Evolutionary conservation across 2,888 invertebrate genomes (phyloP).

Genomic region (Caenorhabditis zanzibari): DNA sequence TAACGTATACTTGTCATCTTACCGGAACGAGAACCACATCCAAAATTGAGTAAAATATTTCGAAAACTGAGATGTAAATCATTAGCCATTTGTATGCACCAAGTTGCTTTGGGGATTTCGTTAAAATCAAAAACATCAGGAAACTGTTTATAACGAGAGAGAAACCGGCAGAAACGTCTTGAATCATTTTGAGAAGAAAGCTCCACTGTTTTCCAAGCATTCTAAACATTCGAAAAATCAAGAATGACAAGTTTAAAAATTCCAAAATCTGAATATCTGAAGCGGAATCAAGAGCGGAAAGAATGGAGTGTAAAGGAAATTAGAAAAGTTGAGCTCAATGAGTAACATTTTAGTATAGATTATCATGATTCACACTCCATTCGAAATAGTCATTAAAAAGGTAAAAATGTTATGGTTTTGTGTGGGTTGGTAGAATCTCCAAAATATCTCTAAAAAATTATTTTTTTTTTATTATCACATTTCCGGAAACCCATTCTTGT

Average conservation of each 20-base stretch:
- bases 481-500: background rate
- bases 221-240: background rate
- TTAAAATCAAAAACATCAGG: constrained; percentile 28
- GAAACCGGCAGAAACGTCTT: constrained; percentile 28
- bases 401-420: background rate
- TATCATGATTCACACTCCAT: no score
- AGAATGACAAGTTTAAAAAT: no score
- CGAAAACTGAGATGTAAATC: constrained; percentile 38
- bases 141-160: constrained; percentile 26
- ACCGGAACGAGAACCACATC: constrained; percentile 32
- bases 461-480: background rate
- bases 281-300: no score
- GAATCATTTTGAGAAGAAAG: constrained; percentile 15
- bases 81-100: constrained; percentile 51
- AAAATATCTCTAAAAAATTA: background rate
- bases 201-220: constrained; percentile 33
- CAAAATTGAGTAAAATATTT: constrained; percentile 36
- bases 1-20: background rate
- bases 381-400: no score
- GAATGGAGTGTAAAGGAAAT: no score
- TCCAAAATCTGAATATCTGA: no score
- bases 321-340: no score
- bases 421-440: background rate
- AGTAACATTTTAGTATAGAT: no score
- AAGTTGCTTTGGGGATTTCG: constrained; percentile 43